Evolutionary conservation across 2,113 vertebrate species (phyloP), one percentile per base, ranked within the genome.

Genomic region (Pithys albifrons): DNA sequence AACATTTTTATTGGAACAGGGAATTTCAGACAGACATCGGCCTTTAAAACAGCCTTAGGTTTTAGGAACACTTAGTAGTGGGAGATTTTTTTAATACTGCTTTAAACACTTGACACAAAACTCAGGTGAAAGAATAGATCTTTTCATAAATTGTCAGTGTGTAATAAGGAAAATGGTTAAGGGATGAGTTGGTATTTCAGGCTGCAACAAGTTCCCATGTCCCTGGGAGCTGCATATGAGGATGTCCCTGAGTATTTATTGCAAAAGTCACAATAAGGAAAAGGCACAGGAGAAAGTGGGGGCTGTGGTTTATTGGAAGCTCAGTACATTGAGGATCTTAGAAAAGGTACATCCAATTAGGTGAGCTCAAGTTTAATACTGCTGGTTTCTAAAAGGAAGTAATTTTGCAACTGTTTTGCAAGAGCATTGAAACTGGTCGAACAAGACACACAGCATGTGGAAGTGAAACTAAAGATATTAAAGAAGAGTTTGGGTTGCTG

Each of bases 381-480:
- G 43, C 61, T 90, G 61, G 65, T 86, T 92, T 73, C 61, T 94
- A 83, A 67, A 84, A 90, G 85, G 94, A 90, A 76, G 74, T 73
- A 65, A 48, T 97, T 97, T 93, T 94, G 95, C 94, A 96, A 97
- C 48, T 61, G 14, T 95, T 95, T 91, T 95, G 91, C 88, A 95
- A 96, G 74, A 88, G 59, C 66, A 87, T 23, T 69, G 81, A 88
- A 97, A 97, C 96, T 95, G 83, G 96, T 96, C 88, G 89, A 97
- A 95, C 96, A 92, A 96, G 97, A 93, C 49, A 54, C 77, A 49
- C 94, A 65, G 83, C 94, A 91, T 89, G 73, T 94, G 66, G 96
- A 95, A 93, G 57, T 95, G 83, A 97, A 97, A 96, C 89, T 71
- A 51, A 66, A 95, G 92, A 95, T 93, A 94, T 96, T 93, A 96